Conservation (phyloP, 2,113 vertebrate species). For the Mystacornis crossleyi region DNA sequence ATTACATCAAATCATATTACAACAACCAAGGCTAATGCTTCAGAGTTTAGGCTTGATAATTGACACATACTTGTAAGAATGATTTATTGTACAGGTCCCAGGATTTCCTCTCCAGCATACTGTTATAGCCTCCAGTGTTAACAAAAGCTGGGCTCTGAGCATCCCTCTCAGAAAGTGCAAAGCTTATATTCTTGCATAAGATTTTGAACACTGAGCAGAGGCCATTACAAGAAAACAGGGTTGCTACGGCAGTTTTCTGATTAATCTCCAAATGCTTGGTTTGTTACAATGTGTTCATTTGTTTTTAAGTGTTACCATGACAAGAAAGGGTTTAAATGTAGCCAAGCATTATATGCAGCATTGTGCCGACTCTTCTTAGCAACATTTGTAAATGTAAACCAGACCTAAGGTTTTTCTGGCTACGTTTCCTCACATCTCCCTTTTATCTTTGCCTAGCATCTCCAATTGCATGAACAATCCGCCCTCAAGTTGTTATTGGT, state of each 20-base stretch:
- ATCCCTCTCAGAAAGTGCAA: not conserved
- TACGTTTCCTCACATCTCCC: not conserved
- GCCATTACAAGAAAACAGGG: not conserved
- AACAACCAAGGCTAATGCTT: not conserved
- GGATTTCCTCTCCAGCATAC: not conserved
- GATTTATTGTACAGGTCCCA: not conserved
- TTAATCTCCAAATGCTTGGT: not conserved
- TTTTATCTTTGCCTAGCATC: not conserved
- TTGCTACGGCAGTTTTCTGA: not conserved
- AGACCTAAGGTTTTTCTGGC: not conserved
- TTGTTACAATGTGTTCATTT: not conserved
- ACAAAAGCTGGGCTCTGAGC: not conserved
- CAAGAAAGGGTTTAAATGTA: not conserved
- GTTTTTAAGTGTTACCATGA: not conserved
- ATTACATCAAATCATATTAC: not conserved
- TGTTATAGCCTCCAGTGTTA: not conserved
- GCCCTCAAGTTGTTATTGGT: not conserved
- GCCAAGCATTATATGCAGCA: not conserved
- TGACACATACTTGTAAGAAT: not conserved
- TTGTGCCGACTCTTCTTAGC: not conserved
- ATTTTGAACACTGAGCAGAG: not conserved
- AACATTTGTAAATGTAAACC: not conserved
- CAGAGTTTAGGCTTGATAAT: not conserved
- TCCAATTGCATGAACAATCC: not conserved
- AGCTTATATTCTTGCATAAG: not conserved